phyloP scores from a whole-genome alignment of 2,797 vertebrate species.

The Falco naumanni region DNA sequence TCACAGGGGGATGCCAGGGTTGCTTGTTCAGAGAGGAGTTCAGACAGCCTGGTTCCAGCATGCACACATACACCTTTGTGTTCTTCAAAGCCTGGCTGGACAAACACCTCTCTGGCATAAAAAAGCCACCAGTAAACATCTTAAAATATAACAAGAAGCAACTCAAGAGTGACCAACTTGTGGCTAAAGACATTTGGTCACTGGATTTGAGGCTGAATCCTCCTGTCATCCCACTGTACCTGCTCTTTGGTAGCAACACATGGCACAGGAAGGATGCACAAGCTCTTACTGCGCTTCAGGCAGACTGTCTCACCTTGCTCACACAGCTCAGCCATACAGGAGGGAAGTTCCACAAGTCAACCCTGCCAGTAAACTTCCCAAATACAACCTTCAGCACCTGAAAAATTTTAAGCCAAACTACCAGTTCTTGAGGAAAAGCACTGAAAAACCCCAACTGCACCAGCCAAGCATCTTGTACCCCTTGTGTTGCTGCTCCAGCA shows the following conservation, averaged over 20 bases:
- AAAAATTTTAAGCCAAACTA: neutral
- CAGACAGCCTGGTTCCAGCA: neutral
- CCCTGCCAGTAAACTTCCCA: too few relatives aligned
- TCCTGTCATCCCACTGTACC: neutral
- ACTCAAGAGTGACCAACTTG: neutral
- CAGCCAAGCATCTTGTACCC: neutral
- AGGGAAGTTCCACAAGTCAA: neutral
- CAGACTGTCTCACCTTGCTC: too few relatives aligned
- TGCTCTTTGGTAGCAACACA: fast-evolving
- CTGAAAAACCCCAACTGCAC: neutral
- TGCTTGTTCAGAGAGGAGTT: neutral
- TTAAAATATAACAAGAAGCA: neutral
- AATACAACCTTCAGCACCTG: neutral
- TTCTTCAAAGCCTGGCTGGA: neutral
- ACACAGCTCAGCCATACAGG: neutral
- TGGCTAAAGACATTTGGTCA: neutral
- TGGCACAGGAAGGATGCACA: fast-evolving
- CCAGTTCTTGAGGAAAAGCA: neutral
- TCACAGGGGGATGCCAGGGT: neutral
- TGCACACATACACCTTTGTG: fast-evolving
- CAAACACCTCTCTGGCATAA: neutral
- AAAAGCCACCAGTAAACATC: neutral
- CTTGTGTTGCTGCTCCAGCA: neutral
- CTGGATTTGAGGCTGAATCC: neutral
- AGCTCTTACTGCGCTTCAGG: neutral